Conservation (phyloP, 2,888 invertebrate species). For the Cryptocephalus moraei region DNA sequence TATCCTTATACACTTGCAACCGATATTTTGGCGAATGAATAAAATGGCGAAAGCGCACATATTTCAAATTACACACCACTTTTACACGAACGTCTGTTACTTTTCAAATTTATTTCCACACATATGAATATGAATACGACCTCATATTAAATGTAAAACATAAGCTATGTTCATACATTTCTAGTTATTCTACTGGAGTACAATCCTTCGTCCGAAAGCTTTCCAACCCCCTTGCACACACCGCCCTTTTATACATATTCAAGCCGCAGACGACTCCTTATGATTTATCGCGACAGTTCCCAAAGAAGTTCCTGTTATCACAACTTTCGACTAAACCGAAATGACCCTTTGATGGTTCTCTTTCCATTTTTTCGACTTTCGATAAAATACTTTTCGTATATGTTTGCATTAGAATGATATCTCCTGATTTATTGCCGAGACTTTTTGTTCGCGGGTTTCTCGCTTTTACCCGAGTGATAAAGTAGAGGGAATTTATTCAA, state of each 20-base stretch:
- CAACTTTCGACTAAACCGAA: constrained; percentile 12
- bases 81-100: no score
- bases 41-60: no score
- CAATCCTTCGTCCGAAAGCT: no score
- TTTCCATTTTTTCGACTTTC: constrained; percentile 10
- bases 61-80: no score
- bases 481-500: neutral
- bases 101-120: no score
- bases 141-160: no score
- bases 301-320: constrained; percentile 34
- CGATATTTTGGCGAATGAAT: no score
- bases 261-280: constrained; percentile 24
- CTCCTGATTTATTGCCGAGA: constrained; percentile 24
- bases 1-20: no score
- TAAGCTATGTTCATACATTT: no score
- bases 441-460: neutral
- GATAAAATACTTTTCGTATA: constrained; percentile 29
- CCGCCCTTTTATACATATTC: constrained; percentile 1
- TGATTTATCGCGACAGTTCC: constrained; percentile 33
- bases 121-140: no score
- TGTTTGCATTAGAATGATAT: constrained; percentile 30
- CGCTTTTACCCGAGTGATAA: neutral
- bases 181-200: no score
- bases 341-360: constrained; percentile 2
- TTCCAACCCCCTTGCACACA: constrained; percentile 5